Percentiles rank a stretch among this genome's conserved stretches.
Evolutionary conservation across 2,888 invertebrate species (phyloP).

Genomic region (Melinaea marsaeus): DNA sequence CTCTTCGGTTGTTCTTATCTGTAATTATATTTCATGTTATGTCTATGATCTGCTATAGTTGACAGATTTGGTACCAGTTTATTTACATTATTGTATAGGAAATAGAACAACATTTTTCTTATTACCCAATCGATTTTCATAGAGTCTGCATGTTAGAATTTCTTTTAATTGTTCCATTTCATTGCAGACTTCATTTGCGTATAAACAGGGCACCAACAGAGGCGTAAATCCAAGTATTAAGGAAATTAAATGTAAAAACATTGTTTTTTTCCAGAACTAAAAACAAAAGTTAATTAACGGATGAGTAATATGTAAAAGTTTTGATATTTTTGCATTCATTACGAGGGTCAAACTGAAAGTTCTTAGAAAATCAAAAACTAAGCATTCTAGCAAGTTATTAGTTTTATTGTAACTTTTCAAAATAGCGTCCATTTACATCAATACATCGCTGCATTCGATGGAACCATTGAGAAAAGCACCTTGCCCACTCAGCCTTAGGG

Average conservation of each 20-base stretch:
- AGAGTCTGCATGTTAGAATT: slow-evolving; percentile 53
- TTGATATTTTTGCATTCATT: too few species aligned
- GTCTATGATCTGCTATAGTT: not conserved
- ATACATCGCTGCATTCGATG: too few species aligned
- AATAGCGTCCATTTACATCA: too few species aligned
- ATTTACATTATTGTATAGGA: not conserved
- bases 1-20: slow-evolving; percentile 56
- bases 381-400: too few species aligned
- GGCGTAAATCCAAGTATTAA: slow-evolving; percentile 41
- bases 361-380: too few species aligned
- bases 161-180: slow-evolving; percentile 49
- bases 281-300: slow-evolving; percentile 15
- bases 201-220: slow-evolving; percentile 50
- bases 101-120: not conserved
- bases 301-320: too few species aligned
- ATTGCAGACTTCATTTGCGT: slow-evolving; percentile 46
- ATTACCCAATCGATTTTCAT: slow-evolving; percentile 50
- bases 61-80: not conserved
- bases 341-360: too few species aligned
- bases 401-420: too few species aligned
- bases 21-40: slow-evolving; percentile 30
- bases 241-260: slow-evolving; percentile 37
- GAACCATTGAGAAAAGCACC: too few species aligned
- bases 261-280: slow-evolving; percentile 36
- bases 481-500: too few species aligned